A percentile compares a stretch with the other conserved stretches of the same genome.
phyloP scores from a whole-genome alignment of 2,888 invertebrate genomes.

The Cheilosia pagana region DNA sequence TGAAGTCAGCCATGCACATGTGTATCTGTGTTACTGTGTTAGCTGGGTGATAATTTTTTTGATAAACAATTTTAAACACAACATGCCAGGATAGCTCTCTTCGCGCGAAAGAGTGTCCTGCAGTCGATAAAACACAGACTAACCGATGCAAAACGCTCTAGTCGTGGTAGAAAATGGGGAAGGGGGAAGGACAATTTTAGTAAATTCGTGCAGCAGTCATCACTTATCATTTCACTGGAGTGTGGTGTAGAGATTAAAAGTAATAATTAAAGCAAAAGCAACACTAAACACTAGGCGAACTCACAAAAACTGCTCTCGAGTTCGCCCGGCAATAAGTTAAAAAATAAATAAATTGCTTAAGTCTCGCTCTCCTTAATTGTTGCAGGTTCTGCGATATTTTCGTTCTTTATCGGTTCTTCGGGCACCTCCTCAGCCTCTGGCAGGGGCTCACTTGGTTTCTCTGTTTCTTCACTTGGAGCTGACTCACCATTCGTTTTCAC shows the following conservation, averaged over 20 bases:
- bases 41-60: neutral
- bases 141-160: constrained; percentile 28
- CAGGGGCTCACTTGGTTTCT: constrained; percentile 23
- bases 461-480: constrained; percentile 27
- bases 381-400: constrained; percentile 19
- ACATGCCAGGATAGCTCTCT: constrained; percentile 37
- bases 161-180: constrained; percentile 8
- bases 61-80: constrained; percentile 17
- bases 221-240: constrained; percentile 27
- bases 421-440: constrained; percentile 11
- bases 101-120: constrained; percentile 36
- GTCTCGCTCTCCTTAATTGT: constrained; percentile 63
- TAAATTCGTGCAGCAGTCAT: constrained; percentile 34
- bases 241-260: constrained; percentile 44
- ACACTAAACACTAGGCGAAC: constrained; percentile 17
- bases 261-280: constrained; percentile 43
- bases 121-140: constrained; percentile 11
- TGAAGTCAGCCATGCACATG: constrained; percentile 48
- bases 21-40: constrained; percentile 30
- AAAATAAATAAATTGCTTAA: constrained; percentile 53
- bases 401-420: constrained; percentile 1
- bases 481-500: constrained; percentile 9
- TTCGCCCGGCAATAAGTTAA: neutral
- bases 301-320: neutral
- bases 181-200: neutral